Base-by-base conservation (phyloP, 2,113 vertebrate species). In the Anguilla rostrata region DNA sequence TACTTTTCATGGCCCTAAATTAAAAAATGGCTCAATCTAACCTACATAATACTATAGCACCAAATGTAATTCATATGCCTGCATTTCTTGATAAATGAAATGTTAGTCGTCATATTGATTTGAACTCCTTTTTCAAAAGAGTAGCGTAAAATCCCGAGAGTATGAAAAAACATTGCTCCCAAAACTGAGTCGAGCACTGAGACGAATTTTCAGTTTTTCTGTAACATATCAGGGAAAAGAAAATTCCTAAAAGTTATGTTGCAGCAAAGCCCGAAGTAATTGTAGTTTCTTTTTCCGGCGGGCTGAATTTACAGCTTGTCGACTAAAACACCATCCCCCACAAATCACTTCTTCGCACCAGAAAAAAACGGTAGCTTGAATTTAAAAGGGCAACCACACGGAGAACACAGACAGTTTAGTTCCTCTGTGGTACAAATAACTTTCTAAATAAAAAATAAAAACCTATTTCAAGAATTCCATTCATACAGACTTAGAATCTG, bases 381-480 rank as follows among this genome's bases (percentile, higher is more conserved):
- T 46, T 87, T 87, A 84, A 87, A 87, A 80, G 82, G 86, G 86
- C 86, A 84, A 84, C 66, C 11, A 34, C 78, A 11, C 29, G 2
- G 49, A 6, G 5, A 14, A 14, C 49, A 53, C 7, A 1, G 7
- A 14, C 49, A 9, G 49, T 11, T 53, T 53, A 2, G 49, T 11
- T 53, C 2, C 12, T 14, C 49, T 53, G 49, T 53, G 49, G 12
- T 53, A 14, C 8, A 53, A 53, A 53, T 53, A 5, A 53, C 49
- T 53, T 53, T 53, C 49, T 53, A 53, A 11, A 11, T 12, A 53
- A 53, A 53, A 53, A 53, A 14, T 53, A 53, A 34, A 34, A 34
- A 34, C 34, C 34, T 46, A 46, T 6, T 53, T 53, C 11, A 11
- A 53, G 49, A 12, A 14, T 53, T 53, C 49, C 49, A 5, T 46